phyloP scores from a whole-genome alignment of 2,888 invertebrate species.

The Criorhina ranunculi region DNA sequence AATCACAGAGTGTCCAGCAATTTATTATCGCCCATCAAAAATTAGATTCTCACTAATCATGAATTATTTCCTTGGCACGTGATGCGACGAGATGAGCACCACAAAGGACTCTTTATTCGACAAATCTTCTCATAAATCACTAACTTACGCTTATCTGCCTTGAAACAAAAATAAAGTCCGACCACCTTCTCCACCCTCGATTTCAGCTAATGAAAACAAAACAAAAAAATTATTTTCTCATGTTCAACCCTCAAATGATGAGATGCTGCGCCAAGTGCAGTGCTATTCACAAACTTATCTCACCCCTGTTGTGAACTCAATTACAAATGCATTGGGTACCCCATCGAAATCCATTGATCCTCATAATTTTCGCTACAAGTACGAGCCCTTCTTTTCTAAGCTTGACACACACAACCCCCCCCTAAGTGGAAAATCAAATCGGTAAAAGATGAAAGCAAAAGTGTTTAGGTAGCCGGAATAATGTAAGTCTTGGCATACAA shows the following conservation, averaged over 20 bases:
- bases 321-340: conserved; percentile 51
- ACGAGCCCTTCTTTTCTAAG: not conserved
- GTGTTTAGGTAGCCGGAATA: conserved; percentile 46
- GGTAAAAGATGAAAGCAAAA: conserved; percentile 70
- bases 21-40: conserved; percentile 15
- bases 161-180: conserved; percentile 49
- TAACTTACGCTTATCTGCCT: conserved; percentile 50
- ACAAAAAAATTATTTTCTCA: conserved; percentile 47
- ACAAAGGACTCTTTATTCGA: not conserved
- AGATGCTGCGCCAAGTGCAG: conserved; percentile 40
- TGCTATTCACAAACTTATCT: conserved; percentile 28
- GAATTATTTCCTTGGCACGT: conserved; percentile 39
- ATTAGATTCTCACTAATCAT: conserved; percentile 25
- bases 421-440: conserved; percentile 55
- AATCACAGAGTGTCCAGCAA: not conserved
- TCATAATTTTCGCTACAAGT: conserved; percentile 46
- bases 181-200: conserved; percentile 6
- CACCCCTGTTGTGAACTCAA: conserved; percentile 57
- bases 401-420: conserved; percentile 38
- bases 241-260: conserved; percentile 9
- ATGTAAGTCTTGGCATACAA: conserved; percentile 31
- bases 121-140: conserved; percentile 32
- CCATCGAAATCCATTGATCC: conserved; percentile 45
- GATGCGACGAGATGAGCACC: conserved; percentile 10
- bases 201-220: conserved; percentile 57